Evolutionary conservation across 1,140 invertebrate species (phyloP).

Genomic region (Limonius californicus): DNA sequence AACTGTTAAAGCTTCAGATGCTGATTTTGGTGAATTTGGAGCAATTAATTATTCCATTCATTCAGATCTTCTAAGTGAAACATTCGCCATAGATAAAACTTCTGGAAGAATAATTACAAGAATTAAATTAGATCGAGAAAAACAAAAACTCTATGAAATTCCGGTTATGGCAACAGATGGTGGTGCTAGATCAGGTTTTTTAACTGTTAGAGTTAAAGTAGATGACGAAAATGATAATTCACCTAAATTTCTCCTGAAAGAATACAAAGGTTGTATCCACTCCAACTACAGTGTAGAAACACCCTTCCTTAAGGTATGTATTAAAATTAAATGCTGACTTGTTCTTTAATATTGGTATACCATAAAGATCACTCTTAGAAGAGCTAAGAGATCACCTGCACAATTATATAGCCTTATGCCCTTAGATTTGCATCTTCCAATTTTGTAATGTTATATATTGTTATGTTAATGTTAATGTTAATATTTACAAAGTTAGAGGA

Average conservation of each 20-base stretch:
- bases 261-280: conserved; percentile 74
- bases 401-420: neutral
- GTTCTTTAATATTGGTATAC: neutral
- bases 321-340: no score
- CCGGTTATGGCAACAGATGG: conserved; percentile 82
- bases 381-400: neutral
- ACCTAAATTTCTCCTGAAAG: conserved; percentile 72
- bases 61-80: conserved; percentile 70
- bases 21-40: conserved; percentile 79
- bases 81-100: conserved; percentile 72
- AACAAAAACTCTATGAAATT: conserved; percentile 68
- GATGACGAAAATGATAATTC: conserved; percentile 85
- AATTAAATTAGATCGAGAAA: conserved; percentile 75
- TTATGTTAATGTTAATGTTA: no score
- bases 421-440: neutral
- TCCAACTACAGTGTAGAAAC: conserved; percentile 59
- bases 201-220: conserved; percentile 73
- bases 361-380: neutral
- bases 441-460: no score
- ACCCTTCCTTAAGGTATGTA: conserved; percentile 66
- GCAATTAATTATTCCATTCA: conserved; percentile 75
- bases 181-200: conserved; percentile 76
- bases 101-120: conserved; percentile 77
- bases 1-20: conserved; percentile 72
- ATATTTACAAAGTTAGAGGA: no score